A percentile compares a stretch with the other conserved stretches of the same genome.
These are phyloP conservation scores for Calameuta pallipes DNA, from an alignment of 2,888 invertebrate genomes.

Conservation along the genomic window DNA sequence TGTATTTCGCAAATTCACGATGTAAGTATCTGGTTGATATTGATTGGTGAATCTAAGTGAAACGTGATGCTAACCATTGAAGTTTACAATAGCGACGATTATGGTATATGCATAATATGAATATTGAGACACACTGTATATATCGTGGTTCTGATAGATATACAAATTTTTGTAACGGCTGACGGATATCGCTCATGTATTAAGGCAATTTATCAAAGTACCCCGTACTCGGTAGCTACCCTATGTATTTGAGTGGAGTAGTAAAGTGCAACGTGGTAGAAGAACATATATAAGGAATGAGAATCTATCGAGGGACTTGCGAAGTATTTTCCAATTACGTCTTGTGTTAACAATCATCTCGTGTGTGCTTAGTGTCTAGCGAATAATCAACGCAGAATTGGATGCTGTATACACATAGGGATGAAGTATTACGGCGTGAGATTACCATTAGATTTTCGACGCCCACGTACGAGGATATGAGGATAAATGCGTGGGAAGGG, in stretches of 20 bases:
- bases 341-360: conserved; percentile 56
- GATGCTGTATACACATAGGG: neutral
- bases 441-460: neutral
- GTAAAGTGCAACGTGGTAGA: too few species aligned
- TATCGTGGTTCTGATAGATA: too few species aligned
- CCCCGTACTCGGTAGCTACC: too few species aligned
- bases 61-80: neutral
- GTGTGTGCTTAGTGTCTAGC: conserved; percentile 31
- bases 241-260: too few species aligned
- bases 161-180: too few species aligned
- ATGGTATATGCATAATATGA: neutral
- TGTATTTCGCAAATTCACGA: neutral
- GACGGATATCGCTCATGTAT: too few species aligned
- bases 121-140: neutral
- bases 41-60: neutral
- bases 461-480: neutral
- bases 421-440: neutral
- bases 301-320: conserved; percentile 41
- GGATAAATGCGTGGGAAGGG: neutral
- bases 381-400: neutral
- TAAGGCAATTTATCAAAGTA: too few species aligned
- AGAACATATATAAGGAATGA: too few species aligned
- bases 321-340: conserved; percentile 64
- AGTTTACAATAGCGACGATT: neutral
- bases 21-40: neutral